These are phyloP conservation scores for Thysanoteuthis rhombus DNA, from an alignment of 2,888 invertebrate species.

Conservation along the genomic window DNA sequence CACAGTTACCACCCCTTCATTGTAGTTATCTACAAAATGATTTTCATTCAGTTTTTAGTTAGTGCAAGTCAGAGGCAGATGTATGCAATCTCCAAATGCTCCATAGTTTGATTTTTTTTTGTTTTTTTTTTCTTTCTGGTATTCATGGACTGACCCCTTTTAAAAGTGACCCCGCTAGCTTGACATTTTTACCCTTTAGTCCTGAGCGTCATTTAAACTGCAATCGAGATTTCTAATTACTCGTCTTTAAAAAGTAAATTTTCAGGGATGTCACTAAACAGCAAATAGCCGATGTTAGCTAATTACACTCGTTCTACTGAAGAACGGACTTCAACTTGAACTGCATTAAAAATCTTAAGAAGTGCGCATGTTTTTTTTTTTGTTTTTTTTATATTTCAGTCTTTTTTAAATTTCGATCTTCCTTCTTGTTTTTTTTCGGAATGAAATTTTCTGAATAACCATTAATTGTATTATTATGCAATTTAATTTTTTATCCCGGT, in stretches of 20 bases:
- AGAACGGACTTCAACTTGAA: neutral
- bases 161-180: neutral
- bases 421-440: neutral
- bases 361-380: neutral
- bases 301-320: neutral
- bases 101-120: no score
- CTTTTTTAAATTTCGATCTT: neutral
- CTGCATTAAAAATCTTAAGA: neutral
- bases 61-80: no score
- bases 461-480: neutral
- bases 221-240: neutral
- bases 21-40: no score
- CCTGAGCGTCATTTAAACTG: neutral
- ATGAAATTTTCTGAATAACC: neutral
- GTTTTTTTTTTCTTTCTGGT: neutral
- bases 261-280: neutral
- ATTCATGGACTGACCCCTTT: neutral
- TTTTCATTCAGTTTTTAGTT: no score
- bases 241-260: neutral
- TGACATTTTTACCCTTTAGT: neutral
- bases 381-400: no score
- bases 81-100: no score
- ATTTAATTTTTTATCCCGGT: neutral
- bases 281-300: neutral
- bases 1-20: no score